phyloP scores from a whole-genome alignment of 1,140 invertebrate genomes.

The Oreohelix idahoensis region DNA sequence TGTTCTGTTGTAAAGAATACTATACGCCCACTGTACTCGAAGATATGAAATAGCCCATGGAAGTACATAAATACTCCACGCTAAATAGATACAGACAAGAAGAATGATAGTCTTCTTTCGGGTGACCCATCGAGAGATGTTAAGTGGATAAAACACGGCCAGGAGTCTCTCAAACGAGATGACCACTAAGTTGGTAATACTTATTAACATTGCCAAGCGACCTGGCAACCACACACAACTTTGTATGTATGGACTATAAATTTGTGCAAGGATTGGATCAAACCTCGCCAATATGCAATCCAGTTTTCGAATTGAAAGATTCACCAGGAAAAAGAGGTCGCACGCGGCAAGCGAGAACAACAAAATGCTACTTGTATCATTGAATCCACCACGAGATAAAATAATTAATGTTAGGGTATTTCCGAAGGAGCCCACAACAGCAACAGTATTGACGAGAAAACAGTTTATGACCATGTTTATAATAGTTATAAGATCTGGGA shows the following conservation, averaged over 20 bases:
- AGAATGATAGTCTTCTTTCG: background rate
- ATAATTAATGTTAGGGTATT: background rate
- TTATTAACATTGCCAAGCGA: background rate
- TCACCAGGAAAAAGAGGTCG: background rate
- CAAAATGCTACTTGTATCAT: background rate
- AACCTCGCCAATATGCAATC: background rate
- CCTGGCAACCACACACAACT: background rate
- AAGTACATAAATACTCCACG: background rate
- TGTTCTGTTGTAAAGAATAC: background rate
- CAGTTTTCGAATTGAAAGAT: background rate
- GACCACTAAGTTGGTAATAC: background rate
- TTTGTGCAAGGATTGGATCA: background rate
- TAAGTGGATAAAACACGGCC: background rate
- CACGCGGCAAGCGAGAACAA: background rate
- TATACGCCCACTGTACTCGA: background rate
- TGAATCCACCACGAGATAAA: background rate
- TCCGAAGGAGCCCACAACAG: background rate
- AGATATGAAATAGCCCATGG: background rate
- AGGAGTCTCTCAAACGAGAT: background rate
- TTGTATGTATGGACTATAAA: background rate
- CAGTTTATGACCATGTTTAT: background rate
- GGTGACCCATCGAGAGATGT: background rate
- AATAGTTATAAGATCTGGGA: no score
- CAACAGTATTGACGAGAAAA: background rate
- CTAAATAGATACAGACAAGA: background rate